These are phyloP conservation scores for Hippocampus barbouri DNA, from an alignment of 2,113 vertebrate species.

Conservation along the genomic window DNA sequence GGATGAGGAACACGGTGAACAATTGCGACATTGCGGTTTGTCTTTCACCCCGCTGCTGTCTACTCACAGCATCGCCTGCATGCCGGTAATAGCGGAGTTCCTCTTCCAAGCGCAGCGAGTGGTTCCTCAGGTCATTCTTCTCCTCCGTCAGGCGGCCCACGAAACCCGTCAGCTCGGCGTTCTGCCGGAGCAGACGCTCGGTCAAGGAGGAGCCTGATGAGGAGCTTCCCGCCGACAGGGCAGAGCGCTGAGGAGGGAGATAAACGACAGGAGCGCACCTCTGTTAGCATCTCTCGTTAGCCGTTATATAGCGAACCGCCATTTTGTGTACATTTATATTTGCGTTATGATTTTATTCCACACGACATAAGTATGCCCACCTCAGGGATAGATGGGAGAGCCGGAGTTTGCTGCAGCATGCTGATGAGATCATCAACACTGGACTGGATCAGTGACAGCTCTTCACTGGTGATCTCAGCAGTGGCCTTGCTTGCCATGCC, in stretches of 20 bases:
- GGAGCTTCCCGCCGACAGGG: constrained; percentile 61
- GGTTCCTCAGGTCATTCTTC: constrained; percentile 90
- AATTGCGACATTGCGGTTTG: background rate
- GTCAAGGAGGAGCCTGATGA: constrained; percentile 74
- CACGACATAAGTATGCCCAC: constrained; percentile 51
- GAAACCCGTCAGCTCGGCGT: constrained; percentile 87
- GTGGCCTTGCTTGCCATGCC: constrained; percentile 72
- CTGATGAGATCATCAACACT: constrained; percentile 79
- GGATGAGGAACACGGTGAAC: background rate
- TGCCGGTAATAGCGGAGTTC: constrained; percentile 76
- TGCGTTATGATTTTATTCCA: background rate
- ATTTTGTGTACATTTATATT: background rate
- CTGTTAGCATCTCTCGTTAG: too few species aligned
- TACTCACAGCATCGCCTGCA: constrained; percentile 56
- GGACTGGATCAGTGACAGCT: constrained; percentile 77
- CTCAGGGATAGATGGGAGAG: constrained; percentile 69
- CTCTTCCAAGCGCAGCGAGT: constrained; percentile 82
- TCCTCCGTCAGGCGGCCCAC: constrained; percentile 91
- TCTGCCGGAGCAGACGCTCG: constrained; percentile 88
- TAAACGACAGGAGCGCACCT: background rate
- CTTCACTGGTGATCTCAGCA: constrained; percentile 78
- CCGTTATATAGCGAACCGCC: background rate
- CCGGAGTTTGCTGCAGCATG: constrained; percentile 75
- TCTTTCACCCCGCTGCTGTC: too few species aligned
- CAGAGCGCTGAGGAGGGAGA: constrained; percentile 49